Base-by-base conservation (phyloP, 1,140 invertebrate species). In the Heliconius hewitsoni region DNA sequence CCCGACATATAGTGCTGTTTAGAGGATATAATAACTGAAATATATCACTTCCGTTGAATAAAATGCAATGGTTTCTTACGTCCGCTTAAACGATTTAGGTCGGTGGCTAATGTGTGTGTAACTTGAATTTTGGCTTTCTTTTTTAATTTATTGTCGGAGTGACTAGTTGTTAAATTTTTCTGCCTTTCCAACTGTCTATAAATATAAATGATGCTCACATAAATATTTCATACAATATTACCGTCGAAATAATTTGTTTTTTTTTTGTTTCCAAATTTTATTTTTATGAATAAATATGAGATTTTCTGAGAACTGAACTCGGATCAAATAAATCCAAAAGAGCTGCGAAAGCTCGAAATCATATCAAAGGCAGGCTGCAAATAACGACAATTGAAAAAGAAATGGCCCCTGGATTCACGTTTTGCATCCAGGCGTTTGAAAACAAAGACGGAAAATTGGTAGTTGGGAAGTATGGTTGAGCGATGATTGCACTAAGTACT, bases 401-500 rank as follows among this genome's bases (percentile, higher is more conserved):
- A 79, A 76, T 80, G 81, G 42, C 75, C 46, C 70, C 74, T 74
- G 57, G 80, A 80, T 71, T 78, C 23, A 71, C n/a, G 78, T 83
- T 85, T 76, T 77, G 71, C 83, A 85, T 73, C 82, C 81, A 80
- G 82, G 60, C 60, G 60, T 81, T 84, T 81, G 84, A 82, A 89
- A 87, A 90, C 90, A 91, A 91, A 90, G 84, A 89, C 85, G 79
- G 84, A 87, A 87, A 90, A 91, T 91, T 92, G 88, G 85, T 87
- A 87, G 79, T 82, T 82, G 71, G 80, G 84, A 87, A 83, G 83
- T 83, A 82, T 78, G 75, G 80, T 76, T 74, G 80, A 81, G 81
- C 86, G 84, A 87, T 85, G 86, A 89, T 86, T 87, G 82, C 87
- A 83, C 84, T 86, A 82, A 84, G 83, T 85, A 86, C 83, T 83